These are phyloP conservation scores for Tauraco erythrolophus DNA, from an alignment of 2,113 vertebrate genomes.

Conservation along the genomic window DNA sequence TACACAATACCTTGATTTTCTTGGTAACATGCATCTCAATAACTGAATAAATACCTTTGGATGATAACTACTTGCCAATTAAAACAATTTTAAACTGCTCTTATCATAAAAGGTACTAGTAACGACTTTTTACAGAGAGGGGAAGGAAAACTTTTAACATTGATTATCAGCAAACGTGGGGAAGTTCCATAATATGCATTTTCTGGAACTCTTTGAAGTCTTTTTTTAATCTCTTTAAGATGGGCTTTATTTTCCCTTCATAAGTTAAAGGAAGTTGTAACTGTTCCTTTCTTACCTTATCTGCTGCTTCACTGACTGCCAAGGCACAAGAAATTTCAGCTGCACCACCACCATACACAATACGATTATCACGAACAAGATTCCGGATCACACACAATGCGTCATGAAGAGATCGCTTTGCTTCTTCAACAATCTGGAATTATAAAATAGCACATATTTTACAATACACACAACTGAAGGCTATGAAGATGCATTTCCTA, in stretches of 20 bases:
- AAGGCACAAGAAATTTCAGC: conserved; percentile 94
- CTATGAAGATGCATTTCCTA: neutral
- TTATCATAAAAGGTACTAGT: neutral
- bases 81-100: neutral
- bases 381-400: conserved; percentile 97
- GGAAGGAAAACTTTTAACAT: neutral
- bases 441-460: accelerated
- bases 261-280: neutral
- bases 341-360: conserved; percentile 95
- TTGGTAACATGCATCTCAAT: neutral
- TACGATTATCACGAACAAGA: conserved; percentile 91
- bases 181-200: neutral
- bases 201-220: neutral
- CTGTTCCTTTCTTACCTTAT: conserved; percentile 82
- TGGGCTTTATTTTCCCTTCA: neutral
- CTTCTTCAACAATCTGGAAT: conserved; percentile 94
- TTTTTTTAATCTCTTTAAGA: neutral
- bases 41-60: neutral
- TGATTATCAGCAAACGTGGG: neutral
- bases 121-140: neutral
- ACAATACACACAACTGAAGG: neutral
- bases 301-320: conserved; percentile 91
- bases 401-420: conserved; percentile 95
- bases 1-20: neutral
- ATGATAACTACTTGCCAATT: neutral